Conservation (phyloP, 1,140 invertebrate species). For the Oedothorax gibbosus region DNA sequence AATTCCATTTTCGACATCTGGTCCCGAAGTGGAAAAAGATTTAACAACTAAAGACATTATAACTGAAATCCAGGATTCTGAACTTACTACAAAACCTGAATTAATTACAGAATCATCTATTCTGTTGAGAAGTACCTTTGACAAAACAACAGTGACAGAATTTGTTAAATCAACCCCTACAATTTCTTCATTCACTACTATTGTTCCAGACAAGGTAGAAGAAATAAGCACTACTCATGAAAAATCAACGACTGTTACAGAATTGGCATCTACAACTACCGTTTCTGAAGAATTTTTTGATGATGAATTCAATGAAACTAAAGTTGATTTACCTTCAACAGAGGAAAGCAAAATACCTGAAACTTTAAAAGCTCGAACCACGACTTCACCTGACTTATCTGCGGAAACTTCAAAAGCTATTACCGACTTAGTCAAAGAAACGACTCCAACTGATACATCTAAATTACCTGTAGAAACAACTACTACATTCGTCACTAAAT, state of each 20-base stretch:
- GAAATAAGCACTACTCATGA: too few species aligned
- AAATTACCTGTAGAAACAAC: conserved; percentile 2
- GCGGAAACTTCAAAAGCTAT: not conserved
- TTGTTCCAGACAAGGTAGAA: too few species aligned
- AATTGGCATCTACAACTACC: too few species aligned
- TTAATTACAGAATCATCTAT: not conserved
- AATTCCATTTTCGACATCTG: conserved; percentile 28
- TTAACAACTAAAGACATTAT: not conserved
- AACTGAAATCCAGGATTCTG: not conserved
- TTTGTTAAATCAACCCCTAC: too few species aligned
- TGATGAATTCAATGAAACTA: too few species aligned
- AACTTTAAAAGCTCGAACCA: not conserved
- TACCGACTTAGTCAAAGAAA: not conserved
- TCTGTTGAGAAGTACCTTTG: too few species aligned
- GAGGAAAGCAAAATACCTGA: not conserved
- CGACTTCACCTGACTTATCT: not conserved
- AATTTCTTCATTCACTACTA: too few species aligned
- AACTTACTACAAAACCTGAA: not conserved
- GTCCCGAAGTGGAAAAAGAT: conserved; percentile 7
- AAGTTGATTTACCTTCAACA: too few species aligned
- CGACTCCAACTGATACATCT: not conserved
- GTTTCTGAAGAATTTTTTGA: too few species aligned
- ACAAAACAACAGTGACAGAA: too few species aligned
- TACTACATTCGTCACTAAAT: too few species aligned
- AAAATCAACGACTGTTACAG: too few species aligned